Percentiles rank a stretch among this genome's conserved stretches.
phyloP scores from a whole-genome alignment of 2,797 vertebrate genomes.

The Toxotes lorentzi region DNA sequence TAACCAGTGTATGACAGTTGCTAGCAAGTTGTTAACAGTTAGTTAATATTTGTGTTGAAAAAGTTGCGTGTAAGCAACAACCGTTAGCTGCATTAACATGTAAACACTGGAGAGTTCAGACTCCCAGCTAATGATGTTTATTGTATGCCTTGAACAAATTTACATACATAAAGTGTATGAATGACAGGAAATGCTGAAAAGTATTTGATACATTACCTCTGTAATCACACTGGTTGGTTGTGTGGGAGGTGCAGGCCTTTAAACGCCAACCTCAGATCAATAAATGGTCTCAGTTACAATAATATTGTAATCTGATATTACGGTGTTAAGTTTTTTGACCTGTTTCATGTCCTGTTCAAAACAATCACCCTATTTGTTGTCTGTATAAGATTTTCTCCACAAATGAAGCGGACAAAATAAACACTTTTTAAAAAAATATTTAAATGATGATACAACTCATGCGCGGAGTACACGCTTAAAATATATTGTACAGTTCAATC shows the following conservation, averaged over 20 bases:
- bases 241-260: neutral
- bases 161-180: no score
- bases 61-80: conserved; percentile 13
- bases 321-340: neutral
- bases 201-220: neutral
- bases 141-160: neutral
- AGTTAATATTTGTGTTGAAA: neutral
- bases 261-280: neutral
- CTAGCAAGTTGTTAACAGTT: neutral
- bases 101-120: neutral
- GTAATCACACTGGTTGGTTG: neutral
- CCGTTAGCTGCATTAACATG: neutral
- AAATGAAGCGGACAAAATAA: neutral
- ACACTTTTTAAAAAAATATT: neutral
- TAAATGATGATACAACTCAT: neutral
- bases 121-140: rapidly evolving
- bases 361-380: neutral
- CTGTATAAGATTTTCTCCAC: neutral
- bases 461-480: neutral
- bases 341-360: neutral
- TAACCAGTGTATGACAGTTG: neutral
- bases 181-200: neutral
- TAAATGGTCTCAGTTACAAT: neutral
- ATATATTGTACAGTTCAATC: neutral
- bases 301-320: neutral